phyloP scores from a whole-genome alignment of 2,113 vertebrate species.

The Dasyurus viverrinus region DNA sequence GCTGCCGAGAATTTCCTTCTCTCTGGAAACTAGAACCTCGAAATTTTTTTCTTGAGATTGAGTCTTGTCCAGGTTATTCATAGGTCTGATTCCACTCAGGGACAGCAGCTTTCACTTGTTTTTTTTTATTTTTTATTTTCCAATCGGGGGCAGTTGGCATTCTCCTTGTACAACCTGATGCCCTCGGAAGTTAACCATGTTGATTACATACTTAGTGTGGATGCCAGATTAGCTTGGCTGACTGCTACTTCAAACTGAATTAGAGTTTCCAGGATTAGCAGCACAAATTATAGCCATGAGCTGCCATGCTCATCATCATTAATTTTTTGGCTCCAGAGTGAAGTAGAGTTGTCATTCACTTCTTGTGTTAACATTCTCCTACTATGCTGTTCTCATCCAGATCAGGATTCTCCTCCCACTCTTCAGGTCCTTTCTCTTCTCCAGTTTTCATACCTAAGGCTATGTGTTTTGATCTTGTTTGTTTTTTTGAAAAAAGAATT shows the following conservation, averaged over 20 bases:
- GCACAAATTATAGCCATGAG: not conserved
- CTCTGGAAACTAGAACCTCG: not conserved
- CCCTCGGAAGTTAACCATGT: not conserved
- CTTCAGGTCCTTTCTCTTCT: not conserved
- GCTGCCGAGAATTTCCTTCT: not conserved
- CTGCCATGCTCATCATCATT: not conserved
- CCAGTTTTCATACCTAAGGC: not conserved
- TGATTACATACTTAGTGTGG: not conserved
- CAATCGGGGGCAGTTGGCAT: not conserved
- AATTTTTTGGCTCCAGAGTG: not conserved
- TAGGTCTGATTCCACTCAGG: not conserved
- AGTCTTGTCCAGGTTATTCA: not conserved
- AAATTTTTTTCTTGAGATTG: not conserved
- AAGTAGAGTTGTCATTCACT: not conserved
- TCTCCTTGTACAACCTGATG: not conserved
- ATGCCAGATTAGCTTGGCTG: too few species aligned
- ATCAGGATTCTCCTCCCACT: not conserved
- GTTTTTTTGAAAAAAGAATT: not conserved
- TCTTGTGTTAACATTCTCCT: not conserved
- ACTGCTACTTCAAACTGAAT: not conserved
- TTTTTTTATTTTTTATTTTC: not conserved
- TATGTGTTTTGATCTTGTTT: not conserved
- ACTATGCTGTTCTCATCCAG: not conserved
- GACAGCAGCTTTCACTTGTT: not conserved
- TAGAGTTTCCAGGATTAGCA: not conserved